Base-by-base conservation (phyloP, 2,113 vertebrate species). In the Puntigrus tetrazona region DNA sequence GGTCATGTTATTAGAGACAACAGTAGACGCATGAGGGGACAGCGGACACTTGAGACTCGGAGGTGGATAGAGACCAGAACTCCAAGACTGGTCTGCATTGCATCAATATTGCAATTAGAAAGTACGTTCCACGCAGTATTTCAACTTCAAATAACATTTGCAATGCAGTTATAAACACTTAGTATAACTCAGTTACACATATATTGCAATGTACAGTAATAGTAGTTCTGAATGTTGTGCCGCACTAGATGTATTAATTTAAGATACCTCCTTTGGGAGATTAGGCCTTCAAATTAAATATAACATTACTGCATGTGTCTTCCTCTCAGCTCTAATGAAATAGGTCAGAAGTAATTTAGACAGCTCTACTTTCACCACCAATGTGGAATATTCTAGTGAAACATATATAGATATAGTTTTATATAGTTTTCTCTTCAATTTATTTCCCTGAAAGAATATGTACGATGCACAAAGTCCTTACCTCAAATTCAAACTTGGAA, bases 401-500 rank as follows among this genome's bases (percentile, higher is more conserved):
- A n/a, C n/a, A n/a, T n/a, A n/a, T n/a, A n/a, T n/a, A n/a, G n/a
- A n/a, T n/a, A n/a, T n/a, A n/a, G n/a, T n/a, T n/a, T n/a, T n/a
- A n/a, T n/a, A n/a, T n/a, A n/a, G n/a, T 25, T 63, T 25, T 61
- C 20, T n/a, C 50, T 83, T 47, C 41, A 5, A 20, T 36, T 20
- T 3, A 31, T 80, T 55, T 43, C 78, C 5, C 25, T 70, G 25
- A 74, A 74, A 73, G 22, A 59, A 5, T 25, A 7, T 10, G 13
- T 22, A 14, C 5, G 16, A 5, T 38, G 9, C 14, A 11, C 16
- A 73, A 50, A 10, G n/a, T 5, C 3, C 57, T 91, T 92, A 99
- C 98, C 96, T 99, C 98, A 93, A 99, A 99, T 91, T 99, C 98
- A 92, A 99, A 99, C 91, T 99, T 99, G 43, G 98, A 97, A 92